These are phyloP conservation scores for Lasioglossum baleicum DNA, from an alignment of 1,140 invertebrate species.

Conservation along the genomic window DNA sequence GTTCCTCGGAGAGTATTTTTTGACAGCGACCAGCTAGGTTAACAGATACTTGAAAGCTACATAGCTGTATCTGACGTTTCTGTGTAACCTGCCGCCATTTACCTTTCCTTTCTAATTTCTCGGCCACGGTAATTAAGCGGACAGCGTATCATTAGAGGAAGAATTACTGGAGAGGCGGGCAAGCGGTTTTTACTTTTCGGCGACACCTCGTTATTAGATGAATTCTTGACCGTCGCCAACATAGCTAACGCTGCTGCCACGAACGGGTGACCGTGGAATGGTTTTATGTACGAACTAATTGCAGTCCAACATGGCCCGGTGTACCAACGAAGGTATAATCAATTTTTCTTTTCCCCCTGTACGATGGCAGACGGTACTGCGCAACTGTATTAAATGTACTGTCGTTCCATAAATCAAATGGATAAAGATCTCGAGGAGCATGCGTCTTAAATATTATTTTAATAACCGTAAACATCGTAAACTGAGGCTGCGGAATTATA, in stretches of 20 bases:
- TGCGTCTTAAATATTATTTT: not conserved
- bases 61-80: not conserved
- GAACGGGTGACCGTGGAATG: not conserved
- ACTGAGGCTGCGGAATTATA: not conserved
- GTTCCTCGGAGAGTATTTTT: no score
- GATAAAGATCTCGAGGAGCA: not conserved
- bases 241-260: not conserved
- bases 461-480: not conserved
- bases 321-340: not conserved
- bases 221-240: not conserved
- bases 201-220: constrained; percentile 40
- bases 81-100: constrained; percentile 15
- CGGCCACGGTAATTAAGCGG: constrained; percentile 21
- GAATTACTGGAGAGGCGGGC: constrained; percentile 8
- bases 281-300: constrained; percentile 7
- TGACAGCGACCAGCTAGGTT: no score
- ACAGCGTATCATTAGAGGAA: constrained; percentile 33
- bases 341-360: not conserved
- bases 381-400: not conserved
- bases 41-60: not conserved
- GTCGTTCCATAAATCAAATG: not conserved
- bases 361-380: not conserved
- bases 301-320: not conserved
- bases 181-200: constrained; percentile 12
- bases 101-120: constrained; percentile 37